phyloP scores from a whole-genome alignment of 92 coral and sea anemone genomes.

The Parazoanthus swiftii region DNA sequence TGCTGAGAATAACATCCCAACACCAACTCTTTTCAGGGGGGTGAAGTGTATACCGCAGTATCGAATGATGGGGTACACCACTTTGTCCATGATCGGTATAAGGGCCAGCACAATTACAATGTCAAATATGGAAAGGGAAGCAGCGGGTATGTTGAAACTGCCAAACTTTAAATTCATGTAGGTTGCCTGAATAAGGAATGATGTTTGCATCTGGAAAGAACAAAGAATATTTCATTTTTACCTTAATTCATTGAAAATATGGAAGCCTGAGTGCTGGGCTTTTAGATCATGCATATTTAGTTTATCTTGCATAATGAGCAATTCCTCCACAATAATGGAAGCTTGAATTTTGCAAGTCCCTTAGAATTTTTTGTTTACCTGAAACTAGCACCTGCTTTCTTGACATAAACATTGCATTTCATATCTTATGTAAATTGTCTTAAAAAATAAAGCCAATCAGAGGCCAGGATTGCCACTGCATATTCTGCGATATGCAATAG shows the following conservation, averaged over 20 bases:
- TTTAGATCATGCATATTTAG: no score
- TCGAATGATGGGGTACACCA: constrained; percentile 81
- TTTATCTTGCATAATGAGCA: no score
- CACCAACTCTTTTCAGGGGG: constrained; percentile 83
- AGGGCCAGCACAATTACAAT: constrained; percentile 60
- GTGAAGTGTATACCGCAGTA: constrained; percentile 70
- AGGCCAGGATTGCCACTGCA: no score
- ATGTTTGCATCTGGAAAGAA: constrained; percentile 72
- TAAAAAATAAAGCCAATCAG: no score
- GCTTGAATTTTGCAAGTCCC: no score
- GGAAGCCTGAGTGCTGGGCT: no score
- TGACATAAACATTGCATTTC: no score
- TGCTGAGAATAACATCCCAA: constrained; percentile 85
- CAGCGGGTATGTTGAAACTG: constrained; percentile 54
- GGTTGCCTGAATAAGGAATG: constrained; percentile 84
- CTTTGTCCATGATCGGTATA: constrained; percentile 88
- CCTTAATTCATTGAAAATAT: background rate
- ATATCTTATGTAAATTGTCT: no score
- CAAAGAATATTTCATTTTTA: background rate
- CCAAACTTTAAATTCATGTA: constrained; percentile 74
- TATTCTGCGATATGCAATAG: no score
- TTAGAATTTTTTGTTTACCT: no score
- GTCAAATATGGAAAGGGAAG: constrained; percentile 72
- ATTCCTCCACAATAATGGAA: no score
- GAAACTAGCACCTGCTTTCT: no score